phyloP scores from a whole-genome alignment of 2,797 vertebrate species.

The Leptatherina wallacei region DNA sequence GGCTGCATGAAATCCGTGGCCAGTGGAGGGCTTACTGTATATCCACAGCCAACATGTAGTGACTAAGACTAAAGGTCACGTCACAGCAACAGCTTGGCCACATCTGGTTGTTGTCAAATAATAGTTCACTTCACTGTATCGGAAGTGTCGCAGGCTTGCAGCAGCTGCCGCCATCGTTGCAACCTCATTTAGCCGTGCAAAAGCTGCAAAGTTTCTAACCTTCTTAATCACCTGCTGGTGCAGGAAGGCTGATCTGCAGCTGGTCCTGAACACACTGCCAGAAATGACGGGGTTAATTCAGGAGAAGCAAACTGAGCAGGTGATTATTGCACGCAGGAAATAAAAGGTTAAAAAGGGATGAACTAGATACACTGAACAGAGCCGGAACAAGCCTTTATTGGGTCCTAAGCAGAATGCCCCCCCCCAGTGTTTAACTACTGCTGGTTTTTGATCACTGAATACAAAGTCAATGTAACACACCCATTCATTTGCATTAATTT shows the following conservation, averaged over 20 bases:
- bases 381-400: too few species aligned
- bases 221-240: background rate
- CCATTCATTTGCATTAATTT: too few species aligned
- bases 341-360: too few species aligned
- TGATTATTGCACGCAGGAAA: too few species aligned
- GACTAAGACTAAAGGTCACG: background rate
- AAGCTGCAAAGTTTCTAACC: background rate
- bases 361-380: too few species aligned
- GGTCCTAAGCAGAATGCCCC: too few species aligned
- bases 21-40: background rate
- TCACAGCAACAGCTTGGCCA: constrained; percentile 1
- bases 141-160: background rate
- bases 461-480: too few species aligned
- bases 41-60: background rate
- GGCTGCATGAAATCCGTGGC: background rate
- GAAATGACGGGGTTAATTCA: too few species aligned
- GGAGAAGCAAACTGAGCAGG: background rate
- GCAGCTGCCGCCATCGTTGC: background rate
- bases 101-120: background rate
- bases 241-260: background rate
- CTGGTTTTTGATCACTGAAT: too few species aligned
- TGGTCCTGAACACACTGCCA: background rate
- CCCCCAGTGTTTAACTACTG: too few species aligned
- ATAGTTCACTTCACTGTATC: background rate
- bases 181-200: background rate